These are phyloP conservation scores for Phalangium opilio DNA, from an alignment of 2,888 invertebrate species.

Conservation along the genomic window DNA sequence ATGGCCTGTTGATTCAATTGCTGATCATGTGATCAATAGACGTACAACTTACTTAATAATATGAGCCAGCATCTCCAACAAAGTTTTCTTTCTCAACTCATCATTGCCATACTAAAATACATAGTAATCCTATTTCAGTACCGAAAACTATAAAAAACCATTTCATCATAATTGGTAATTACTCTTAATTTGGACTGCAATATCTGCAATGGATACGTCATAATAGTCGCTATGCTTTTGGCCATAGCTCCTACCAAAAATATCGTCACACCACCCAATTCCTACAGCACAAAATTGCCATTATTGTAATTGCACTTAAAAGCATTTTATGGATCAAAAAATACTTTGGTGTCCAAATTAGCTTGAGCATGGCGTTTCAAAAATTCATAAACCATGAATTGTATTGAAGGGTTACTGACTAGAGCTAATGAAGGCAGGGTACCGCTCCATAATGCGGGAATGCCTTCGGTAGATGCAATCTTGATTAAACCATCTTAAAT, in stretches of 20 bases:
- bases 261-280: conserved; percentile 40
- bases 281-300: conserved; percentile 22
- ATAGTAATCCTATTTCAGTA: background rate
- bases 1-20: too few relatives aligned
- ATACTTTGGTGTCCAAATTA: background rate
- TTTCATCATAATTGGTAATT: conserved; percentile 19
- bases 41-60: conserved; percentile 41
- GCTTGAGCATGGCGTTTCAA: conserved; percentile 39
- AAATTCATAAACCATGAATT: conserved; percentile 80
- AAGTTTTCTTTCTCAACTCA: conserved; percentile 27
- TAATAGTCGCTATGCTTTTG: conserved; percentile 65
- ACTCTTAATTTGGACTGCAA: conserved; percentile 60
- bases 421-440: conserved; percentile 67
- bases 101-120: conserved; percentile 16
- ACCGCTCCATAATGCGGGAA: conserved; percentile 63
- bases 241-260: conserved; percentile 64
- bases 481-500: conserved; percentile 17
- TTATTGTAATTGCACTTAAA: too few relatives aligned
- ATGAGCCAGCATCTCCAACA: conserved; percentile 45
- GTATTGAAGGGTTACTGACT: conserved; percentile 75
- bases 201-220: conserved; percentile 80
- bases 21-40: too few relatives aligned
- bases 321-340: background rate
- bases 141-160: background rate
- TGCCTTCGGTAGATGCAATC: conserved; percentile 49